Evolutionary conservation across 2,888 invertebrate species (phyloP).

Genomic region (Euspilapteryx auroguttella): DNA sequence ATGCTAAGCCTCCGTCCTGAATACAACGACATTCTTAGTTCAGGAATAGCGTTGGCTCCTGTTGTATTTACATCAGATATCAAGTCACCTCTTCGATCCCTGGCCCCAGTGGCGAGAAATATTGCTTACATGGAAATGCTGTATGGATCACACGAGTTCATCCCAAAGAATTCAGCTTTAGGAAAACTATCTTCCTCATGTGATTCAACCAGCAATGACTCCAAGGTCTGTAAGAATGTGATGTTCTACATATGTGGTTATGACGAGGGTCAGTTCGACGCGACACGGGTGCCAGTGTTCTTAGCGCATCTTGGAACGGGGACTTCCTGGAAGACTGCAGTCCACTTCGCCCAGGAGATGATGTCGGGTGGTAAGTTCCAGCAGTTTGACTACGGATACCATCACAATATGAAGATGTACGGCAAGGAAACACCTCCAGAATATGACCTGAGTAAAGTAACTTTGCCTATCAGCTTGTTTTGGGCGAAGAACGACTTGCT

Average conservation of each 20-base stretch:
- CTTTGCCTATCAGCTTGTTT: slow-evolving; percentile 65
- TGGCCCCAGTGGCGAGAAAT: slow-evolving; percentile 66
- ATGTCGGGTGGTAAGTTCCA: slow-evolving; percentile 55
- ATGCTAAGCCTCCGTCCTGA: slow-evolving; percentile 69
- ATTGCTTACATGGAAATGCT: slow-evolving; percentile 62
- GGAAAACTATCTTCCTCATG: slow-evolving; percentile 63
- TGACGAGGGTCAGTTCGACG: slow-evolving; percentile 68
- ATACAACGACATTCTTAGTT: slow-evolving; percentile 65
- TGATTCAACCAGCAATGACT: slow-evolving; percentile 42
- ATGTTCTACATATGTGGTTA: slow-evolving; percentile 75
- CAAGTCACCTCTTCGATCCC: slow-evolving; percentile 64
- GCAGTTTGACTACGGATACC: slow-evolving; percentile 69
- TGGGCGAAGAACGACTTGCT: slow-evolving; percentile 73
- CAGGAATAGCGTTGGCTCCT: slow-evolving; percentile 70
- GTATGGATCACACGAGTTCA: slow-evolving; percentile 70
- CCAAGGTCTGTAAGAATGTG: slow-evolving; percentile 68
- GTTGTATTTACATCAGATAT: slow-evolving; percentile 67
- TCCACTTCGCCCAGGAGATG: slow-evolving; percentile 69
- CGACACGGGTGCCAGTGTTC: slow-evolving; percentile 69
- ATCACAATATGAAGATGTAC: slow-evolving; percentile 59
- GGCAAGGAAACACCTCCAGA: slow-evolving; percentile 59
- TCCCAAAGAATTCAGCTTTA: slow-evolving; percentile 65
- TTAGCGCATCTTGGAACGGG: slow-evolving; percentile 73
- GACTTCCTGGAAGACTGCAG: slow-evolving; percentile 70
- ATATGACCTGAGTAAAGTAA: slow-evolving; percentile 63